Conservation (phyloP, 2,888 invertebrate genomes). For the Taenaris catops region DNA sequence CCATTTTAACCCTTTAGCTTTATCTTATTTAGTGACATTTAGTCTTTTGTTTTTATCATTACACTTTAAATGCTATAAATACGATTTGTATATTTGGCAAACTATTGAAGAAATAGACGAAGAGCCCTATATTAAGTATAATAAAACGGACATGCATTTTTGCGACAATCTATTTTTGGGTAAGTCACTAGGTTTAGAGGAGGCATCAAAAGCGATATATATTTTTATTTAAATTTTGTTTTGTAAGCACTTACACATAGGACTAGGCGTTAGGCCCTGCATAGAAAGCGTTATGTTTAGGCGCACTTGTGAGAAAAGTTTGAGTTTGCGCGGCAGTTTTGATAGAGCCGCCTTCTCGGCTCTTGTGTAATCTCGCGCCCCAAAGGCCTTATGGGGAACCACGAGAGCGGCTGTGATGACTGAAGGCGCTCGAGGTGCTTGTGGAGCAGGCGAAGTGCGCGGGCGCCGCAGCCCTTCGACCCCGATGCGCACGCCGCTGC, state of each 20-base stretch:
- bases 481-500: constrained; percentile 59
- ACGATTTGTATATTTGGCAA: constrained; percentile 3
- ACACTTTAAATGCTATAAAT: too few species aligned
- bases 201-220: constrained; percentile 7
- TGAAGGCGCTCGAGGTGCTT: constrained; percentile 65
- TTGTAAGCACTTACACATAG: constrained; percentile 81
- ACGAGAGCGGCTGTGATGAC: constrained; percentile 85
- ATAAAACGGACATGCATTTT: too few species aligned
- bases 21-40: constrained; percentile 3
- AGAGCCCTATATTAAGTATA: too few species aligned
- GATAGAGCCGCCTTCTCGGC: constrained; percentile 84
- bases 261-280: constrained; percentile 87
- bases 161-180: too few species aligned
- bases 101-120: too few species aligned
- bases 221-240: constrained; percentile 1
- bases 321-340: constrained; percentile 83
- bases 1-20: constrained; percentile 1
- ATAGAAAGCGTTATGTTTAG: constrained; percentile 84
- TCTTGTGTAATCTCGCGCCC: constrained; percentile 85
- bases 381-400: constrained; percentile 88
- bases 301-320: constrained; percentile 84
- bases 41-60: too few species aligned
- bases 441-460: constrained; percentile 66
- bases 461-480: constrained; percentile 54
- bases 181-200: neutral